Conservation (phyloP, 1,140 invertebrate genomes). For the Lamellibrachia luymesi region DNA sequence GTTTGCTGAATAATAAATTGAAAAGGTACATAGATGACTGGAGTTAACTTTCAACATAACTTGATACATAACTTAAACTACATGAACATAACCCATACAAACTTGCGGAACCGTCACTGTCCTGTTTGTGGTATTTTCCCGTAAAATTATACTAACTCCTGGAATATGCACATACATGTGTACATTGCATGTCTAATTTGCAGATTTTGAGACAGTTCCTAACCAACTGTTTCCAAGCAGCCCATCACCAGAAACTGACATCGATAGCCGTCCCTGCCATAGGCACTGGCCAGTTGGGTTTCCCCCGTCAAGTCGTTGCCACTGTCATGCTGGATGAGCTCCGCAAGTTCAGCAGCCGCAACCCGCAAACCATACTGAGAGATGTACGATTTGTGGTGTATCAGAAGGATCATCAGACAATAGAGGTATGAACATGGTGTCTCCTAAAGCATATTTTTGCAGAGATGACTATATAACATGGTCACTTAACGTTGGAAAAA, state of each 20-base stretch:
- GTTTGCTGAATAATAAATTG: too few relatives aligned
- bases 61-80: neutral
- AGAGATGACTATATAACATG: too few relatives aligned
- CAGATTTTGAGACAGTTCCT: neutral
- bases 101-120: too few relatives aligned
- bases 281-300: neutral
- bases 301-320: neutral
- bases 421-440: too few relatives aligned
- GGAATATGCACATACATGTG: neutral
- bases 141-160: neutral
- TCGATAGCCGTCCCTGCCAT: constrained; percentile 9
- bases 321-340: neutral
- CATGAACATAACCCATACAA: neutral
- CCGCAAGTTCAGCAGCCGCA: neutral
- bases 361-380: neutral
- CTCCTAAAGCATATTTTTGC: too few relatives aligned
- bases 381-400: neutral
- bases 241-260: neutral
- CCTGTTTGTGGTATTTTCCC: too few relatives aligned
- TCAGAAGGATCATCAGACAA: neutral
- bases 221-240: neutral
- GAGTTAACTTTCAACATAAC: neutral
- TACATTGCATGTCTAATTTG: neutral
- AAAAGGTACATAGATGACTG: too few relatives aligned
- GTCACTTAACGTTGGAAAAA: too few relatives aligned